Evolutionary conservation across 2,888 invertebrate genomes (phyloP).

Genomic region (Hydrotaea diabolus): DNA sequence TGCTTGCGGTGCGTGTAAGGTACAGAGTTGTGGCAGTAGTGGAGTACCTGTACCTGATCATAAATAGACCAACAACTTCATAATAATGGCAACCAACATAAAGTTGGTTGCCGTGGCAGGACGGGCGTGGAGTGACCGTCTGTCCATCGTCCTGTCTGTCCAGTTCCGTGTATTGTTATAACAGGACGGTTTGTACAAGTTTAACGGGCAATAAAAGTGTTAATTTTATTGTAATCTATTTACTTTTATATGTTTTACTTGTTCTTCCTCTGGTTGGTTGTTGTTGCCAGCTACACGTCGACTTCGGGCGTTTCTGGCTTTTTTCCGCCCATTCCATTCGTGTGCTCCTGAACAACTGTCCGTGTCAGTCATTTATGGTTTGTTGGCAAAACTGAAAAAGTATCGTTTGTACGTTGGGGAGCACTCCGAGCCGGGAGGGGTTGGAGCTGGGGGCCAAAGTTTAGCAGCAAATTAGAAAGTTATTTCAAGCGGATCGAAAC

Average conservation of each 20-base stretch:
- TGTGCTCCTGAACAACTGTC: constrained; percentile 22
- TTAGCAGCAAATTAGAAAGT: constrained; percentile 49
- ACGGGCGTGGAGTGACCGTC: too few species aligned
- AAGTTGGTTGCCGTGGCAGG: too few species aligned
- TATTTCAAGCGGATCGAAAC: constrained; percentile 21
- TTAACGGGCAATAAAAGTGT: constrained; percentile 56
- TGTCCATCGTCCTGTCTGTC: neutral
- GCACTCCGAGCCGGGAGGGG: too few species aligned
- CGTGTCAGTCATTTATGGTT: constrained; percentile 36
- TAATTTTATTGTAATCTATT: constrained; percentile 63
- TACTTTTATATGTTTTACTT: constrained; percentile 21
- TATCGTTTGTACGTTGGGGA: neutral
- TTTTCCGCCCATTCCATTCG: neutral
- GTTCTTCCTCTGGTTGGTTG: neutral
- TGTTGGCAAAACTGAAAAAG: neutral
- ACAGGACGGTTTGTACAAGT: constrained; percentile 11
- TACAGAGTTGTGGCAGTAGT: neutral
- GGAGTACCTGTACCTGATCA: too few species aligned
- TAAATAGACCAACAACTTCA: constrained; percentile 3
- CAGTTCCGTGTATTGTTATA: neutral
- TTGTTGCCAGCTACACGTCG: neutral
- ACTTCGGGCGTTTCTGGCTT: neutral
- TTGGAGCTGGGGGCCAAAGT: constrained; percentile 14
- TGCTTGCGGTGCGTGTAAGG: neutral
- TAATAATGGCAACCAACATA: constrained; percentile 24